Evolutionary conservation across 2,888 invertebrate species (phyloP).

Genomic region (Ophioninae sp.): DNA sequence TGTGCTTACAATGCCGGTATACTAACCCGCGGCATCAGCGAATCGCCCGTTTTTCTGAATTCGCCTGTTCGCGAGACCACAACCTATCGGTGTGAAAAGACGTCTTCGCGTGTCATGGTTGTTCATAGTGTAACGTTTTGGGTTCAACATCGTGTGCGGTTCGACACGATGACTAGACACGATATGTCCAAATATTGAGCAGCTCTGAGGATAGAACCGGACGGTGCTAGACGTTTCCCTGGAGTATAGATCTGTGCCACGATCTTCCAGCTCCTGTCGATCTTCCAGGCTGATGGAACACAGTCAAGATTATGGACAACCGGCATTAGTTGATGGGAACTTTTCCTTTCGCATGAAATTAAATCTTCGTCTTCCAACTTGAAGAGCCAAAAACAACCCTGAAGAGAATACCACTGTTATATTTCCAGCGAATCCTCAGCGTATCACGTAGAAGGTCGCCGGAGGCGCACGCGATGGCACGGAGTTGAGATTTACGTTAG

Average conservation of each 20-base stretch:
- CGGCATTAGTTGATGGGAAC: conserved; percentile 5
- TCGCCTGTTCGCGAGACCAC: conserved; percentile 42
- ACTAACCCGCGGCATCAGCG: conserved; percentile 52
- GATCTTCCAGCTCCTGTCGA: conserved; percentile 14
- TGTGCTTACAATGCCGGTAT: conserved; percentile 76
- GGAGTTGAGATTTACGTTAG: conserved; percentile 77
- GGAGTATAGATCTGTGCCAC: conserved; percentile 21
- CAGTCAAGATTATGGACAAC: conserved; percentile 13
- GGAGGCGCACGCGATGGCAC: conserved; percentile 43
- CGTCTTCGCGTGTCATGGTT: conserved; percentile 23
- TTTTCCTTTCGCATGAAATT: not conserved
- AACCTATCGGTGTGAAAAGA: conserved; percentile 48
- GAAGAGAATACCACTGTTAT: not conserved
- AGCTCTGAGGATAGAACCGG: conserved; percentile 45
- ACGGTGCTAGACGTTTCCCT: conserved; percentile 39
- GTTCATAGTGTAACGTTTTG: conserved; percentile 27
- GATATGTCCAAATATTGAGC: conserved; percentile 78
- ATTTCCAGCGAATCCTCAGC: conserved; percentile 20
- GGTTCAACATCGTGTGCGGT: conserved; percentile 61
- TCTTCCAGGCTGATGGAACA: conserved; percentile 15
- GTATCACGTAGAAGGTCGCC: conserved; percentile 50
- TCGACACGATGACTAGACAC: conserved; percentile 71
- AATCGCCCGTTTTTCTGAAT: conserved; percentile 27
- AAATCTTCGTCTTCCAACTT: conserved; percentile 26
- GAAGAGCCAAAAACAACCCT: not conserved